A percentile compares a stretch with the other conserved stretches of the same genome.
phyloP scores from a whole-genome alignment of 2,797 vertebrate species.

The Hozukius guyotensis region DNA sequence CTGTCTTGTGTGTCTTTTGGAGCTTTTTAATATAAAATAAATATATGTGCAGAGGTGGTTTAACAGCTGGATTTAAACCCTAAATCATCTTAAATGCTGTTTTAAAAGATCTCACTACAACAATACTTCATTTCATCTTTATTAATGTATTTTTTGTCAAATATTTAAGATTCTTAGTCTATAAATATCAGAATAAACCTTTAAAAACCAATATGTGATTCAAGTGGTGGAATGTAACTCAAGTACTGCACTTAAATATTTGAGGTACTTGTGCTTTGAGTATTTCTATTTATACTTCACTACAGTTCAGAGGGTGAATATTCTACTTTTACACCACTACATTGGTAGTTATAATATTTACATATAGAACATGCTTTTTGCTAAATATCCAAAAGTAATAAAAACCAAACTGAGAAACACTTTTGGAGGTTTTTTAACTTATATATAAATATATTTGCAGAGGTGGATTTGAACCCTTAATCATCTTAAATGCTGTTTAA shows the following conservation, averaged over 20 bases:
- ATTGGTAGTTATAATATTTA: not conserved
- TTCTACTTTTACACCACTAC: not conserved
- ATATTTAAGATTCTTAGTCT: not conserved
- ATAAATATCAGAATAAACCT: not conserved
- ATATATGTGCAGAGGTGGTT: not conserved
- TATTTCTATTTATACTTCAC: not conserved
- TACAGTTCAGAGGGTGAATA: not conserved
- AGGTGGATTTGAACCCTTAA: not conserved
- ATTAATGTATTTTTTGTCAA: not conserved
- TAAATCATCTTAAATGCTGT: not conserved
- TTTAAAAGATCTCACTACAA: not conserved
- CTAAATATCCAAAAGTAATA: conserved; percentile 82
- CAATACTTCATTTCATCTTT: not conserved
- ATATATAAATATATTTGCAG: not conserved
- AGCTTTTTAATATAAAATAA: not conserved
- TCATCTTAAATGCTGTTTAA: not conserved
- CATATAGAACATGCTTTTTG: conserved; percentile 46
- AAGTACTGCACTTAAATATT: not conserved
- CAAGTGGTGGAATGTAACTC: not conserved
- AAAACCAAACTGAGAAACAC: conserved; percentile 72
- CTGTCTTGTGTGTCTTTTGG: not conserved
- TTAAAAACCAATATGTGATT: not conserved
- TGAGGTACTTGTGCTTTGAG: not conserved
- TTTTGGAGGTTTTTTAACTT: not conserved
- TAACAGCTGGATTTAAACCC: not conserved